A percentile compares a stretch with the other conserved stretches of the same genome.
Conservation (phyloP, 2,888 invertebrate genomes). For the Orthosia gothica region DNA sequence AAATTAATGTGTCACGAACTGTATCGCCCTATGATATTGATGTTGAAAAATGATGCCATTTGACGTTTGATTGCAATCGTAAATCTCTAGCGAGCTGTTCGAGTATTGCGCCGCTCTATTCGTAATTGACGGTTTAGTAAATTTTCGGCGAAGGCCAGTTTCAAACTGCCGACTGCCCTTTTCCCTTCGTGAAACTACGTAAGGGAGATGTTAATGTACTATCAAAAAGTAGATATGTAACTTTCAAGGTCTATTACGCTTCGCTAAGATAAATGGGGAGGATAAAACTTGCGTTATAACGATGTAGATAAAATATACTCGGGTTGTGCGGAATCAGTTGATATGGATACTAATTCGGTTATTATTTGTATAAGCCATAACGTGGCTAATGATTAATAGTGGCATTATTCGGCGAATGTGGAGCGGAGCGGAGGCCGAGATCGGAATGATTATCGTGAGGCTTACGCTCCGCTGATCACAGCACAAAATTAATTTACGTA, state of each 20-base stretch:
- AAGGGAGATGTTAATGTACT: slow-evolving; percentile 56
- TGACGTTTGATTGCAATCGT: slow-evolving; percentile 81
- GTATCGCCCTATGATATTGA: slow-evolving; percentile 78
- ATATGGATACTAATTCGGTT: slow-evolving; percentile 64
- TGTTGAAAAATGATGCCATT: slow-evolving; percentile 82
- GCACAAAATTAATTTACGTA: slow-evolving; percentile 88
- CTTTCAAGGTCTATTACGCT: slow-evolving; percentile 59
- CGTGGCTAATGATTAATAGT: slow-evolving; percentile 80
- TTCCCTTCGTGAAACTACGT: slow-evolving; percentile 40
- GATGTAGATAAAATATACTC: slow-evolving; percentile 59
- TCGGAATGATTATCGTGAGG: slow-evolving; percentile 85
- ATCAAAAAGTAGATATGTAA: slow-evolving; percentile 58
- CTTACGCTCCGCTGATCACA: slow-evolving; percentile 85
- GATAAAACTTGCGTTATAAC: slow-evolving; percentile 55
- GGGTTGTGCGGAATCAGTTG: slow-evolving; percentile 59
- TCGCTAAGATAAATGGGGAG: slow-evolving; percentile 56
- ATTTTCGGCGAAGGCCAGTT: slow-evolving; percentile 52
- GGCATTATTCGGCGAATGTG: slow-evolving; percentile 79
- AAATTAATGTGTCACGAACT: slow-evolving; percentile 84
- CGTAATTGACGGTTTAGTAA: slow-evolving; percentile 62
- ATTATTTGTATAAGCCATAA: slow-evolving; percentile 65
- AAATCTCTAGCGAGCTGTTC: slow-evolving; percentile 74
- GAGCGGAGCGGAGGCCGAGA: slow-evolving; percentile 76
- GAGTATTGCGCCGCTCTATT: slow-evolving; percentile 56
- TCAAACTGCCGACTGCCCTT: slow-evolving; percentile 42